Conservation (phyloP, 2,797 vertebrate species). For the Tympanoctomys barrerae region DNA sequence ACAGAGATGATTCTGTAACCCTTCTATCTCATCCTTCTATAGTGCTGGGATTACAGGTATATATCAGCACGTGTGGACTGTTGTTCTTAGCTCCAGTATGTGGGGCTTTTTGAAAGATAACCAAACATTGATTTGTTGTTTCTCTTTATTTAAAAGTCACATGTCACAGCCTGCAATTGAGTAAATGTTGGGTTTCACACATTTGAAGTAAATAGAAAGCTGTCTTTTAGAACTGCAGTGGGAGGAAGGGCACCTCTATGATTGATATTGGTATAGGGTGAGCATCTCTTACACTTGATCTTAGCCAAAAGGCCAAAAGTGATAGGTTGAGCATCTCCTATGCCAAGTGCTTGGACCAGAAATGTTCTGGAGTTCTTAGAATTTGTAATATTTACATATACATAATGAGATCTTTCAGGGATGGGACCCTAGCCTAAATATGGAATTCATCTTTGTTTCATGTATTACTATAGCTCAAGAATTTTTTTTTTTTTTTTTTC, state of each 20-base stretch:
- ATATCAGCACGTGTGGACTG: background rate
- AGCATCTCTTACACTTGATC: background rate
- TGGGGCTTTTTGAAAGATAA: background rate
- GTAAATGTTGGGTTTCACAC: constrained; percentile 44
- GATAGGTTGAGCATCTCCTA: background rate
- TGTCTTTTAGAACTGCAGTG: constrained; percentile 50
- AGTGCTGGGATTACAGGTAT: background rate
- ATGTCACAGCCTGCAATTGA: constrained; percentile 3
- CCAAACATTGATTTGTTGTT: background rate
- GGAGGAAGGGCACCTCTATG: background rate
- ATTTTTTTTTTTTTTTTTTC: background rate
- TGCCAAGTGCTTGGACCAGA: background rate
- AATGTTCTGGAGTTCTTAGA: background rate
- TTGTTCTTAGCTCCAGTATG: background rate
- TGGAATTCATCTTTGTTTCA: background rate
- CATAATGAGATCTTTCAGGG: background rate
- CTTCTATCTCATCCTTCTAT: background rate
- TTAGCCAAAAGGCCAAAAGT: too few relatives aligned
- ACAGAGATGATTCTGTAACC: background rate
- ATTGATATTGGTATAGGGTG: background rate
- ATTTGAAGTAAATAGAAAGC: constrained; percentile 30
- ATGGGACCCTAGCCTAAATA: background rate
- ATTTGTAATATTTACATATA: background rate
- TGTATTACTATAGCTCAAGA: background rate
- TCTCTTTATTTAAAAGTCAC: constrained; percentile 46